phyloP scores from a whole-genome alignment of 2,113 vertebrate genomes.

The Etheostoma spectabile region DNA sequence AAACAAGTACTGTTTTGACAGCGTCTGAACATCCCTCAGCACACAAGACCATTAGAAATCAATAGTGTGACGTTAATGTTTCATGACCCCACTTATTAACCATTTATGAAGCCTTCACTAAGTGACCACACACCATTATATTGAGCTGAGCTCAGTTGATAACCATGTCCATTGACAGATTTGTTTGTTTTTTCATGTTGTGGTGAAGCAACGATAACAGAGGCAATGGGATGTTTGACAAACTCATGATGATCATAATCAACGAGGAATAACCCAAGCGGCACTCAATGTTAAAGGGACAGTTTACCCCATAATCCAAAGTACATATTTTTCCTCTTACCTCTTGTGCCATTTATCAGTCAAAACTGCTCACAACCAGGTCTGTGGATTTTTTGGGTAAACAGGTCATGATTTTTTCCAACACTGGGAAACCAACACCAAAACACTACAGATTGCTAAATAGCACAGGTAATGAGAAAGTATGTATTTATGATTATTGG shows the following conservation, averaged over 20 bases:
- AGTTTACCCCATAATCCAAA: too few species aligned
- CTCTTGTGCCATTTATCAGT: too few species aligned
- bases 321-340: too few species aligned
- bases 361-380: too few species aligned
- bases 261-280: not conserved
- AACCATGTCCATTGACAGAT: constrained; percentile 13
- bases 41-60: constrained; percentile 37
- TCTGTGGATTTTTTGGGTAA: too few species aligned
- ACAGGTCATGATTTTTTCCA: too few species aligned
- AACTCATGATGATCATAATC: not conserved
- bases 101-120: constrained; percentile 51
- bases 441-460: too few species aligned
- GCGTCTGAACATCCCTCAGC: constrained; percentile 51
- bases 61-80: constrained; percentile 47
- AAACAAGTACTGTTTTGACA: constrained; percentile 52
- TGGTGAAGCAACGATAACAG: not conserved
- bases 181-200: constrained; percentile 14
- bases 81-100: constrained; percentile 45
- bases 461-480: too few species aligned
- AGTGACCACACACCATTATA: constrained; percentile 30
- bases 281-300: not conserved
- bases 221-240: not conserved
- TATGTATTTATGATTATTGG: too few species aligned
- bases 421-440: too few species aligned
- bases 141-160: constrained; percentile 14